Percentiles rank a stretch among this genome's conserved stretches.
These are phyloP conservation scores for Cygnus olor DNA, from an alignment of 2,797 vertebrate genomes.

Conservation along the genomic window DNA sequence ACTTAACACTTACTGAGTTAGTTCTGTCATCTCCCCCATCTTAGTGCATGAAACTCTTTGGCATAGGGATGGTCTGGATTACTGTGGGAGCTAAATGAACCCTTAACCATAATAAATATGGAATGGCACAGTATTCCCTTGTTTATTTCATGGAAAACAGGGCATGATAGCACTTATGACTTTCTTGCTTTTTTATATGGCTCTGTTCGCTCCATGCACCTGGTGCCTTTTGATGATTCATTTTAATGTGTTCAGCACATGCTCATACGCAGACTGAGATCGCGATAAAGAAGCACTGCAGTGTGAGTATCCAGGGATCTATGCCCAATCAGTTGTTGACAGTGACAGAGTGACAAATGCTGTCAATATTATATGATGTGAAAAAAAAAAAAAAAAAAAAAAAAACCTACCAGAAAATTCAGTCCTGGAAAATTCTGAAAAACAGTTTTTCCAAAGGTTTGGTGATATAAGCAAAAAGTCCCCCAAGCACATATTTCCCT, in stretches of 20 bases:
- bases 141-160: conserved; percentile 54
- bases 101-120: background rate
- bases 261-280: conserved; percentile 31
- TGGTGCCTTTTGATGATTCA: conserved; percentile 66
- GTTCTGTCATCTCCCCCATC: background rate
- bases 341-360: conserved; percentile 41
- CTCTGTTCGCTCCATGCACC: conserved; percentile 41
- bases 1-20: background rate
- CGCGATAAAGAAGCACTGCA: background rate
- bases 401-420: background rate
- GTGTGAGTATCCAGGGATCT: conserved; percentile 38
- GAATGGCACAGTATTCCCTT: background rate
- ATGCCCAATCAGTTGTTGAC: conserved; percentile 35
- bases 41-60: background rate
- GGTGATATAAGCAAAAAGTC: background rate
- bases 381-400: background rate
- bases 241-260: conserved; percentile 65
- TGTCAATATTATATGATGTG: conserved; percentile 47
- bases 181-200: conserved; percentile 31
- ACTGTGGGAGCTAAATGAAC: background rate
- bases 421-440: conserved; percentile 8
- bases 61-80: background rate
- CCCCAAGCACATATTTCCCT: background rate
- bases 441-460: conserved; percentile 3
- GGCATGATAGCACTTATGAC: conserved; percentile 36